Evolutionary conservation across 2,888 invertebrate genomes (phyloP), one percentile per base, ranked within the genome.

Genomic region (Petrolisthes cinctipes): DNA sequence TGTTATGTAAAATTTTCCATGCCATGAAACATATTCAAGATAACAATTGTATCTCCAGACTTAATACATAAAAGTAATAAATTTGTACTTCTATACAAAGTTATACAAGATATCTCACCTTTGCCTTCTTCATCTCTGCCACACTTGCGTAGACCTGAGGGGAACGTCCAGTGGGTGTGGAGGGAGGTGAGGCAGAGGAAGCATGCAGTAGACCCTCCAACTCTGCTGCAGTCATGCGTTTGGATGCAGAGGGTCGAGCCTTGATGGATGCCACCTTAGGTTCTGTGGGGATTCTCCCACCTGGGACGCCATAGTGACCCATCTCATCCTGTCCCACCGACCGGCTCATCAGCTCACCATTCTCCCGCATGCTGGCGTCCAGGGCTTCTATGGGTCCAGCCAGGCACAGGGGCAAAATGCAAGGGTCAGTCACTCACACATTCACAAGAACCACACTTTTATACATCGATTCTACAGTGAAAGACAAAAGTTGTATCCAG

Each of bases 51-150:
- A 68, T 14, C 1, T 68, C 17, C 14, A 68, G 1, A 37, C 37
- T 37, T 37, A 37, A 37, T 37, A 37, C 37, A 37, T 37, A 37
- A 37, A 37, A 37, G 37, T 37, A 37, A 37, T 37, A 37, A 37
- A 37, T 37, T 37, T 37, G 37, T 37, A 37, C 37, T 37, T 37
- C 37, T 37, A 23, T 23, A 17, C 68, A 73, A 80, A 20, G 17
- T 0, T 57, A 80, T 53, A 17, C 79, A 80, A 54, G 56, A 80
- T 4, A 56, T 14, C 54, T 56, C 91, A 94, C 95, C 93, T 96
- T 96, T 91, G 94, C 95, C 86, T 98, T 95, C 93, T 98, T 98
- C 98, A 98, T 98, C 93, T 98, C 98, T 0, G 98, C 97, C 76
- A 98, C 98, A 92, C 97, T 98, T 78, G 97, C 97, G 93, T 98